These are phyloP conservation scores for Molossus molossus DNA, from an alignment of 2,797 vertebrate genomes.

Conservation along the genomic window DNA sequence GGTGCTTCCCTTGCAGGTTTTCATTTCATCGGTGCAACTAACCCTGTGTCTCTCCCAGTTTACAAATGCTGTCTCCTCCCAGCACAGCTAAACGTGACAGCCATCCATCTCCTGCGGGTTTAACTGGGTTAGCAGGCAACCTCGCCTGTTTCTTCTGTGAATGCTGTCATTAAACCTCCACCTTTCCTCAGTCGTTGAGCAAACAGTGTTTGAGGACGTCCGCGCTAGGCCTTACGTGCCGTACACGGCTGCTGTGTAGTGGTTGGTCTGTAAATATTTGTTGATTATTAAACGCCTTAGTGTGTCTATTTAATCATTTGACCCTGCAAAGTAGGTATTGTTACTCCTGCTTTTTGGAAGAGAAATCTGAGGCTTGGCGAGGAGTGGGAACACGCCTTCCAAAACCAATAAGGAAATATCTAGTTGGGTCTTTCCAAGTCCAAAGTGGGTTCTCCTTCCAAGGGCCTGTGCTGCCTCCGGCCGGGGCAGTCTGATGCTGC, in stretches of 20 bases:
- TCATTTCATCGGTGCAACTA: fast-evolving
- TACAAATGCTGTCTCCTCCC: background rate
- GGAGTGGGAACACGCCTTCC: background rate
- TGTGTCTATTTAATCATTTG: background rate
- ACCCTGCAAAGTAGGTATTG: background rate
- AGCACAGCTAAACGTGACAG: background rate
- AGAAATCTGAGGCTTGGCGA: background rate
- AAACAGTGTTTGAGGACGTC: background rate
- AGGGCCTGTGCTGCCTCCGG: background rate
- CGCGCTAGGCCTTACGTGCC: background rate
- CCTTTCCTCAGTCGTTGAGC: background rate
- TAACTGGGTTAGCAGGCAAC: background rate
- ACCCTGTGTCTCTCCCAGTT: background rate
- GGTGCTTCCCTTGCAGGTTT: background rate
- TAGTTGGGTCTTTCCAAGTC: background rate
- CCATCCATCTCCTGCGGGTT: background rate
- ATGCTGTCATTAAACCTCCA: background rate
- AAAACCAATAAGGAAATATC: background rate
- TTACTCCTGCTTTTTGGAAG: background rate
- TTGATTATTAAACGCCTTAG: background rate
- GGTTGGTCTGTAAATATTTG: background rate
- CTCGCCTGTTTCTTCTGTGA: background rate
- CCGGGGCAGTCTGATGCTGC: background rate
- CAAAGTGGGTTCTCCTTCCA: background rate
- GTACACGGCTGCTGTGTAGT: fast-evolving